These are phyloP conservation scores for Cantharis rufa DNA, from an alignment of 2,888 invertebrate species.

Conservation along the genomic window DNA sequence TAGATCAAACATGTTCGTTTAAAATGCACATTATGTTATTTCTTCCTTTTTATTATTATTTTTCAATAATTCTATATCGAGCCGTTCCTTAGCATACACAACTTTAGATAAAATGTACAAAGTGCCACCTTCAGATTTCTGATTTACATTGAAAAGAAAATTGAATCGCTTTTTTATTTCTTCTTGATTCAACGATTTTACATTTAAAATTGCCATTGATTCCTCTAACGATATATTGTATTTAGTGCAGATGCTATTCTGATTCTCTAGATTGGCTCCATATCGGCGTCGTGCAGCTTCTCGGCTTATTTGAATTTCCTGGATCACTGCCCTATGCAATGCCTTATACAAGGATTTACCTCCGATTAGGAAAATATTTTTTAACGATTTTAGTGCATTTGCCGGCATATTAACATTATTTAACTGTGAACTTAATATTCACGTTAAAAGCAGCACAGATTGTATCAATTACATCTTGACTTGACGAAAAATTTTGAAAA, in stretches of 20 bases:
- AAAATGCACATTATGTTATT: neutral
- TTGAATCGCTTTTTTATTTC: conserved; percentile 76
- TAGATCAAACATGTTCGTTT: neutral
- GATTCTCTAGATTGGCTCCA: conserved; percentile 5
- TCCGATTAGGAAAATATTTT: neutral
- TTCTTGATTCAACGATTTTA: conserved; percentile 69
- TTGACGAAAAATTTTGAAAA: neutral
- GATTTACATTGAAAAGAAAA: conserved; percentile 84
- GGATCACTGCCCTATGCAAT: conserved; percentile 66
- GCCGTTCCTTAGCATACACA: conserved; percentile 79
- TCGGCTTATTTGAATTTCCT: conserved; percentile 80
- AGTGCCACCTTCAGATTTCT: conserved; percentile 88
- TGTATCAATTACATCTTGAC: too few relatives aligned
- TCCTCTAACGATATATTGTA: conserved; percentile 58
- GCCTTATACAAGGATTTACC: conserved; percentile 22
- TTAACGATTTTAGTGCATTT: neutral
- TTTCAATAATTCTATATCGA: conserved; percentile 69
- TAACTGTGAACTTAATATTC: neutral
- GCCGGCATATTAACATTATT: neutral
- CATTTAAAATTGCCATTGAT: conserved; percentile 89
- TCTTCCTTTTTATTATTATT: neutral
- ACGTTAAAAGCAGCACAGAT: too few relatives aligned
- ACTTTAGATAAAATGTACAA: conserved; percentile 97
- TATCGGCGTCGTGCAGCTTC: conserved; percentile 67
- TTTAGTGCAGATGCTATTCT: neutral